Evolutionary conservation across 2,113 vertebrate genomes (phyloP), one percentile per base, ranked within the genome.

Genomic region (Microtus ochrogaster): DNA sequence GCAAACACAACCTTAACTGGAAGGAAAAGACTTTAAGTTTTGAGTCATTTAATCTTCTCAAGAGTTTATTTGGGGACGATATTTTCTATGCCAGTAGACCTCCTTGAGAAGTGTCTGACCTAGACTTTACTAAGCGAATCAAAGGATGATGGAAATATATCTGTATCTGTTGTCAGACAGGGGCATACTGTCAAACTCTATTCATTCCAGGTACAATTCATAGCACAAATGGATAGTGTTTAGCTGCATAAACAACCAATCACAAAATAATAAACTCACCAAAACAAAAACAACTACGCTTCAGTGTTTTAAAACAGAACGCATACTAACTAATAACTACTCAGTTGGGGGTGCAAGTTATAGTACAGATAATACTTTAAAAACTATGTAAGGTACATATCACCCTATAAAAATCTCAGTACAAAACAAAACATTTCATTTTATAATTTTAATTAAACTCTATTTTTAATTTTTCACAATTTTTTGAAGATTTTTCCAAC

Each of bases 401-500:
- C 84, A 79, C 7, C 83, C 78, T 68, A 89, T 6, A 86, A 41
- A 66, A 82, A 74, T 65, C 33, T 93, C 49, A 39, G 28, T 44
- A 4, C 14, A 82, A 82, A 49, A 92, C 44, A 21, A 89, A 89
- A 61, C 63, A 22, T 93, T 92, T 90, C 28, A 76, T 70, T 83
- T 95, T 68, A 94, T 10, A 58, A 79, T 76, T 95, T 93, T 47
- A 28, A 93, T 95, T 89, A 65, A n/a, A 85, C 74, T 74, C 16
- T 94, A 41, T 72, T 93, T 92, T 68, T n/a, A 55, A 76, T 86
- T 72, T 92, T 87, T 94, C 55, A 81, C 78, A 28, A 63, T 24
- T 79, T 93, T 91, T 91, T 96, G 66, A 19, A 73, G 28, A 78
- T 10, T 84, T 85, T 66, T 79, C 70, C 22, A 74, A 49, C 41